phyloP scores from a whole-genome alignment of 2,888 invertebrate species.

The Yponomeuta evonymella region DNA sequence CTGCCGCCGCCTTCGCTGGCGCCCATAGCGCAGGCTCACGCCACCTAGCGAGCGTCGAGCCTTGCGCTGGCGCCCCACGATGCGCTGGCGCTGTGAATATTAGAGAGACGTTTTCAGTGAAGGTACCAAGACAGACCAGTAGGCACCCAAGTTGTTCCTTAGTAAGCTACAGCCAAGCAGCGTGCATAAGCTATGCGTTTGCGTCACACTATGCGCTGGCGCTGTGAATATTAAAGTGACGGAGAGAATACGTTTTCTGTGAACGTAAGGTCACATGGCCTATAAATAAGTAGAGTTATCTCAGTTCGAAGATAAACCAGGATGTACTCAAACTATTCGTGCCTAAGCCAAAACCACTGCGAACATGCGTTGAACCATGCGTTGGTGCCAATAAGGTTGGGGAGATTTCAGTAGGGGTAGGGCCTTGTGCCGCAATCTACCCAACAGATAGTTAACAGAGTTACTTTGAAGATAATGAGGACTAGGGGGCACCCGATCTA shows the following conservation, averaged over 20 bases:
- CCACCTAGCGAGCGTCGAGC: constrained; percentile 18
- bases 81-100: constrained; percentile 44
- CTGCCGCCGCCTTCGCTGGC: constrained; percentile 30
- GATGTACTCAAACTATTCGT: too few species aligned
- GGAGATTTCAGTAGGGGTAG: neutral
- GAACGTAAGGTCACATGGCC: neutral
- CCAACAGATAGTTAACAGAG: neutral
- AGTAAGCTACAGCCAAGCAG: too few species aligned
- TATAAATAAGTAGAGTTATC: too few species aligned
- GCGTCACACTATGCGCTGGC: constrained; percentile 57
- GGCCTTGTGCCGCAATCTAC: neutral
- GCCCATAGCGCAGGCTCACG: constrained; percentile 31
- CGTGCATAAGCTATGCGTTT: constrained; percentile 37
- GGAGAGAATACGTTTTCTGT: neutral
- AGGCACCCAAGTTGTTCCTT: too few species aligned
- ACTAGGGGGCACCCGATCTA: too few species aligned
- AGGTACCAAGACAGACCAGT: neutral
- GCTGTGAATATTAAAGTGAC: constrained; percentile 29
- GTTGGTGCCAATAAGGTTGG: constrained; percentile 42
- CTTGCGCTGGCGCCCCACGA: constrained; percentile 60
- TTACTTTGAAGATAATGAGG: too few species aligned
- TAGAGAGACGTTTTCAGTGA: neutral
- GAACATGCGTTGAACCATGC: constrained; percentile 31
- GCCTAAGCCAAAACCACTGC: too few species aligned
- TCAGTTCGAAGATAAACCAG: neutral